Evolutionary conservation across 1,140 invertebrate species (phyloP).

Genomic region (Drosophila takahashii): DNA sequence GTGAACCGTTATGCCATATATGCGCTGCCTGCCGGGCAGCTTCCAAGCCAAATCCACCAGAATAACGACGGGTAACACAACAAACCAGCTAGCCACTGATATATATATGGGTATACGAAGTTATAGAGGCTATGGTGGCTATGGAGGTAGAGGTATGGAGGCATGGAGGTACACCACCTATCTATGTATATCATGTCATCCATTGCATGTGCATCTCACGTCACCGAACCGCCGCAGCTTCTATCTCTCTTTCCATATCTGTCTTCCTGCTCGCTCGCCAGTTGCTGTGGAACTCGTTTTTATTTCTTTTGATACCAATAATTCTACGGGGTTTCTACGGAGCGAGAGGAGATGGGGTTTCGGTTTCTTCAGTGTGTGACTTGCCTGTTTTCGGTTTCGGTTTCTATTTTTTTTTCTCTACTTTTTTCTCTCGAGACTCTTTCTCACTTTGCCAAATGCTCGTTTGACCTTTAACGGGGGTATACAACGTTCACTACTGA

Average conservation of each 20-base stretch:
- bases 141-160: background rate
- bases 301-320: constrained; percentile 63
- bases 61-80: background rate
- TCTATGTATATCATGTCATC: constrained; percentile 53
- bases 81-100: background rate
- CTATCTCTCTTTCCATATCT: constrained; percentile 6
- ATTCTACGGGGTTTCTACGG: constrained; percentile 57
- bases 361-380: constrained; percentile 14
- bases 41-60: background rate
- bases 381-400: constrained; percentile 37
- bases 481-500: constrained; percentile 16
- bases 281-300: constrained; percentile 70
- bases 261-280: constrained; percentile 25
- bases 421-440: constrained; percentile 14
- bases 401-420: constrained; percentile 13
- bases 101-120: background rate
- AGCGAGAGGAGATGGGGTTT: background rate
- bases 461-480: constrained; percentile 79
- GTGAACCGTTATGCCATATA: constrained; percentile 39
- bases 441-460: constrained; percentile 54
- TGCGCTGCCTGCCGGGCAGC: constrained; percentile 26
- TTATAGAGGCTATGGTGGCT: background rate
- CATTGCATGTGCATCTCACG: constrained; percentile 61
- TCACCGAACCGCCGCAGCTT: constrained; percentile 21
- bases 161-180: constrained; percentile 7